Conservation (phyloP, 2,888 invertebrate genomes). For the Protonemura montana region DNA sequence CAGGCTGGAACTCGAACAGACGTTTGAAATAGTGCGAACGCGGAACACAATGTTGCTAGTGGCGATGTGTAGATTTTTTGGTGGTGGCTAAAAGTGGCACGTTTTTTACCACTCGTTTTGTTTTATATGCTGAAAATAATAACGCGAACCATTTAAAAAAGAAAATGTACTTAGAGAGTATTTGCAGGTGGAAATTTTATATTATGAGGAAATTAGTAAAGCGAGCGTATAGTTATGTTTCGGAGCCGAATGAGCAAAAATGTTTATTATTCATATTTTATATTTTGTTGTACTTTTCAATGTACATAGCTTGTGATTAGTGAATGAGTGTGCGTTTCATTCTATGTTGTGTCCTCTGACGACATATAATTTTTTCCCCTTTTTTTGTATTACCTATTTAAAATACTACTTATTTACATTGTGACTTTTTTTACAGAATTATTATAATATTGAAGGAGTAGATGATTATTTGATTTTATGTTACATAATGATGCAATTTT, state of each 20-base stretch:
- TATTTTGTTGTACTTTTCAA: conserved; percentile 39
- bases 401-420: neutral
- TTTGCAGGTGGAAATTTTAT: conserved; percentile 30
- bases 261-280: conserved; percentile 40
- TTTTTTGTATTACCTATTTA: conserved; percentile 2
- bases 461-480: neutral
- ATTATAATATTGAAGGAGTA: neutral
- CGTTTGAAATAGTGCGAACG: neutral
- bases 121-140: conserved; percentile 40
- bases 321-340: conserved; percentile 28
- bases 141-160: neutral
- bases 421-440: neutral
- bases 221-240: neutral
- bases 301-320: conserved; percentile 39
- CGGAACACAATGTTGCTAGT: conserved; percentile 15
- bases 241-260: conserved; percentile 14
- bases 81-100: conserved; percentile 37
- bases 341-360: neutral
- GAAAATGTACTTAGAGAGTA: conserved; percentile 37
- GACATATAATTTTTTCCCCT: neutral
- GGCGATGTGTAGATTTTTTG: conserved; percentile 29
- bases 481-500: neutral
- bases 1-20: conserved; percentile 12
- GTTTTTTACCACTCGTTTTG: conserved; percentile 32
- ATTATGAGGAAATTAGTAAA: conserved; percentile 5